These are phyloP conservation scores for Telmatherina bonti DNA, from an alignment of 2,797 vertebrate species.

Conservation along the genomic window DNA sequence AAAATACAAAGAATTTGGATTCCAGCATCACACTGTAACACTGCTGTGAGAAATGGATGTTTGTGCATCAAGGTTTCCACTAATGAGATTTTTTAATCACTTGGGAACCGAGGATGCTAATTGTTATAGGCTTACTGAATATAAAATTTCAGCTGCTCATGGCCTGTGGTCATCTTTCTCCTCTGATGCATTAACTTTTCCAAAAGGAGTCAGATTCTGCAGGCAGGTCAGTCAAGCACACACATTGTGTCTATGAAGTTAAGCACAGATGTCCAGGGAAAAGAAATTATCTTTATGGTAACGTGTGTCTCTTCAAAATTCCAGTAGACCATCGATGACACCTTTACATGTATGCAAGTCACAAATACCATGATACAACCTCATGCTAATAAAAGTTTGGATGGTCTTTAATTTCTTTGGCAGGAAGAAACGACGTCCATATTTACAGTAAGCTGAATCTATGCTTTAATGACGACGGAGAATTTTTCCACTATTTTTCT, in stretches of 20 bases:
- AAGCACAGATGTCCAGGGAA: too few species aligned
- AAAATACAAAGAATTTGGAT: background rate
- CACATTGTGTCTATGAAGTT: background rate
- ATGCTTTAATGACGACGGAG: too few species aligned
- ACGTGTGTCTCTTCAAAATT: background rate
- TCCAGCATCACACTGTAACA: background rate
- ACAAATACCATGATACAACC: background rate
- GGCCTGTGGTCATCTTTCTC: background rate
- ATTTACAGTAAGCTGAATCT: too few species aligned
- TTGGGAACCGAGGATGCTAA: background rate
- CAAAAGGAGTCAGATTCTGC: background rate
- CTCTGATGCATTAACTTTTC: background rate
- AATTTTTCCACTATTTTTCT: too few species aligned
- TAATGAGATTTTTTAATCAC: background rate
- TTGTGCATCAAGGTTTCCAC: background rate
- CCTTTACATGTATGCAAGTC: background rate
- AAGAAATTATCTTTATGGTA: background rate
- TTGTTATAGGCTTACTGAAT: background rate
- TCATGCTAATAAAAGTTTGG: background rate
- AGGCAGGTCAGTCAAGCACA: background rate
- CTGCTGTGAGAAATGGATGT: background rate
- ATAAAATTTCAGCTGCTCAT: background rate
- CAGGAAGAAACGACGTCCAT: too few species aligned
- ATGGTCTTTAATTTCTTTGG: background rate
- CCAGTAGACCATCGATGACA: background rate